phyloP scores from a whole-genome alignment of 2,888 invertebrate species.

The Idaea straminata region DNA sequence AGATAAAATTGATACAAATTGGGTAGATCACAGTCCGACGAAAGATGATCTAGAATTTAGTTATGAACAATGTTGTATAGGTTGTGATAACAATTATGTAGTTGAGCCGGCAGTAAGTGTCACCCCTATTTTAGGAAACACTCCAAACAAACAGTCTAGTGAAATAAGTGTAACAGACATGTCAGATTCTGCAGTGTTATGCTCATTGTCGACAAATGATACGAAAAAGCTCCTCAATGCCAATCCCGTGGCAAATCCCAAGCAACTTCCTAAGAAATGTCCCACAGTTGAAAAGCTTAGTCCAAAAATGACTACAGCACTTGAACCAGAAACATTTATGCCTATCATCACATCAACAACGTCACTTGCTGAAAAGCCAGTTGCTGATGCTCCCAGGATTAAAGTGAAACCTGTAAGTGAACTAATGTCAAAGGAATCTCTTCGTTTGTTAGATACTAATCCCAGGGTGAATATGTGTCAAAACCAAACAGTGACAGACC shows the following conservation, averaged over 20 bases:
- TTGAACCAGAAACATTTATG: conserved; percentile 31
- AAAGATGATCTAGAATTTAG: background rate
- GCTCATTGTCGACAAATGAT: conserved; percentile 7
- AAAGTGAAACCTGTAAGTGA: conserved; percentile 68
- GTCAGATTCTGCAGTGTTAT: background rate
- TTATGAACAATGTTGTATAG: background rate
- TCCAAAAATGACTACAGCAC: conserved; percentile 7
- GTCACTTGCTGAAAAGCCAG: conserved; percentile 45
- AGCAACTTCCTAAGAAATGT: conserved; percentile 53
- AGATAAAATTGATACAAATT: conserved; percentile 33
- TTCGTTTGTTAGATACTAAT: conserved; percentile 23
- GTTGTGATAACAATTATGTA: background rate
- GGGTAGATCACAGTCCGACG: conserved; percentile 31
- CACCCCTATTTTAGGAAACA: background rate
- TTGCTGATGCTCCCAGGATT: conserved; percentile 46
- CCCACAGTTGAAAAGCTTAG: conserved; percentile 14
- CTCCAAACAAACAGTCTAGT: background rate
- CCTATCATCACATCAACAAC: conserved; percentile 60
- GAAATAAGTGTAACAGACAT: conserved; percentile 1
- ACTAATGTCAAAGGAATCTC: conserved; percentile 52
- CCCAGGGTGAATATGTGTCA: background rate
- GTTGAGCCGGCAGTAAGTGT: background rate
- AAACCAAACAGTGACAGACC: conserved; percentile 1
- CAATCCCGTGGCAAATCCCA: conserved; percentile 66
- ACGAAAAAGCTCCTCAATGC: conserved; percentile 37